Evolutionary conservation across 2,797 vertebrate genomes (phyloP), one percentile per base, ranked within the genome.

Genomic region (Anas georgica): DNA sequence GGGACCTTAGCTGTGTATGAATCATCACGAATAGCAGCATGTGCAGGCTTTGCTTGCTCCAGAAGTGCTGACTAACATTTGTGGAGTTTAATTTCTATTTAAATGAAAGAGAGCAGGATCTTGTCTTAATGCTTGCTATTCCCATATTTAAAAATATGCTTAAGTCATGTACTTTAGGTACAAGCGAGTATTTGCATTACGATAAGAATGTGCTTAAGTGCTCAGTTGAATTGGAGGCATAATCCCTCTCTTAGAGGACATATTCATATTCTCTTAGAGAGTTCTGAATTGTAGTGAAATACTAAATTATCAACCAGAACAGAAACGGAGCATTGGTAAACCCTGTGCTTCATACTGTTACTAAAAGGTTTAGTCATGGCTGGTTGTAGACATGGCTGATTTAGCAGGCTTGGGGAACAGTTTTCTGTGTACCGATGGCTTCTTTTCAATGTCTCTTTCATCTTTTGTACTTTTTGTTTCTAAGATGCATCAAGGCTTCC

Each of bases 41-140:
- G 83, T 9, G 59, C 76, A 22, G 67, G 79, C 84, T 87, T 6
- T 22, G 67, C 83, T 33, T 37, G 76, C 43, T 46, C 18, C 73
- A 41, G 77, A 84, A 93, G 4, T 25, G 91, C 88, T 92, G 91
- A 26, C 45, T 69, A 43, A 59, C 46, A 2, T 59, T 58, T 3
- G 46, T 2, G 7, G 52, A 37, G 16, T 69, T 95, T 63, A 25
- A 94, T 83, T 93, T 93, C 77, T 63, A 69, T 96, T 84, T n/a
- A 93, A 81, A 93, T 93, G 29, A 79, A 29, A 69, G 41, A 66
- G 50, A 59, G 63, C 17, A 69, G 66, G 33, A 43, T 10, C 74
- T 52, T 58, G 18, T 67, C 41, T 52, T 82, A 7, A 0, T 37
- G 9, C 20, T 67, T 81, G 37, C 25, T 73, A 1, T 52, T 81